phyloP scores from a whole-genome alignment of 2,888 invertebrate species.

The Polyommatus icarus region DNA sequence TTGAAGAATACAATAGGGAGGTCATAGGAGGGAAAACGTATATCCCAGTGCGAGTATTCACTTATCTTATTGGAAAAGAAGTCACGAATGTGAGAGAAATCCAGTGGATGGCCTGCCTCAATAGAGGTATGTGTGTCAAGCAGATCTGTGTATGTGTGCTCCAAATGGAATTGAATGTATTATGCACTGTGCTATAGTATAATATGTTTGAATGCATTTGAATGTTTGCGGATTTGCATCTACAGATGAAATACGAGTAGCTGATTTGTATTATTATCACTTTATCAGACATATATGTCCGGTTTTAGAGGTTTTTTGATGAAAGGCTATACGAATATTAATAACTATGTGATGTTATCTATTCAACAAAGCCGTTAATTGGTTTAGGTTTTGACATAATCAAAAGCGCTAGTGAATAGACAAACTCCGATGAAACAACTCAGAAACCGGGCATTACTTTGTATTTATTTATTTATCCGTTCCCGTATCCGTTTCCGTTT shows the following conservation, averaged over 20 bases:
- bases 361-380: too few species aligned
- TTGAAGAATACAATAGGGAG: constrained; percentile 88
- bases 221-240: not conserved
- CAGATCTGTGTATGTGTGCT: not conserved
- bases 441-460: too few species aligned
- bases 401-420: too few species aligned
- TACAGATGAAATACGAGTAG: not conserved
- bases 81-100: constrained; percentile 94
- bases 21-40: constrained; percentile 80
- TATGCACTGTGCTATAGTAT: not conserved
- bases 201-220: not conserved
- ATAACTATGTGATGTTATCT: too few species aligned
- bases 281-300: not conserved
- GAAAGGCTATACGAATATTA: too few species aligned
- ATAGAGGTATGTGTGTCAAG: constrained; percentile 84
- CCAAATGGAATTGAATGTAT: not conserved
- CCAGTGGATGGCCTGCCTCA: constrained; percentile 96
- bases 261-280: not conserved
- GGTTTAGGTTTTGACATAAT: too few species aligned
- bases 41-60: constrained; percentile 95
- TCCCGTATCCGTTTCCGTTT: too few species aligned
- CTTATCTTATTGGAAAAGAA: constrained; percentile 96
- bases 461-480: too few species aligned
- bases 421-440: too few species aligned
- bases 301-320: too few species aligned